Base-by-base conservation (phyloP, 2,797 vertebrate genomes). In the Tapirus indicus region DNA sequence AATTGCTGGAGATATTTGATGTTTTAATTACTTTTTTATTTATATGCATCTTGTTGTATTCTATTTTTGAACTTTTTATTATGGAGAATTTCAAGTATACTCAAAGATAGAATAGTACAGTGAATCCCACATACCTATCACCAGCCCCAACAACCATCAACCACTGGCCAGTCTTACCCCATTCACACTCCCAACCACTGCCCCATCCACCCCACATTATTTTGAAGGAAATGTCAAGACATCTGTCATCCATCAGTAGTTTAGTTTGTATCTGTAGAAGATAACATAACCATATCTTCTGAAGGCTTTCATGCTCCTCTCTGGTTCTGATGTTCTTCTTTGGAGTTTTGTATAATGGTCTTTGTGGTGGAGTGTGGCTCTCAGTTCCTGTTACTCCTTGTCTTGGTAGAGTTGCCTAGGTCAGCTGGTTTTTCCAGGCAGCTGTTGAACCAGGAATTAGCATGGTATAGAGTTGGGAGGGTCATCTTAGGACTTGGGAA, bases 11-110 rank as follows among this genome's bases (percentile, higher is more conserved):
- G 54, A 27, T 62, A 41, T 41, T 74, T 94, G 84, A 75, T 74
- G 7, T 91, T 84, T 96, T 77, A 69, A 69, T 82, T 82, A 92
- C 27, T 80, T 29, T 88, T 92, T 94, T 92, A 49, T 88, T 79
- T 83, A 29, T 68, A 41, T 96, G 52, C 20, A 7, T 80, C 21
- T 72, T 84, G 0, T 56, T 71, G 5, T 82, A 21, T 88, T 92
- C 49, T 78, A 44, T 44, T 91, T 91, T 92, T 77, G 32, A 78
- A 66, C 47, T 35, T 92, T 62, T 79, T 27, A 68, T 71, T 78
- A 41, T 20, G 49, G 78, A 66, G 77, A 88, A 56, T 96, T 88
- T 83, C 13, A 62, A 29, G 52, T 38, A 35, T 23, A 68, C 23
- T 56, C 1, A 80, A 41, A 60, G 20, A 54, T 41, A 78, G 47